phyloP scores from a whole-genome alignment of 1,140 invertebrate genomes.

The Trachymyrmex cornetzi region DNA sequence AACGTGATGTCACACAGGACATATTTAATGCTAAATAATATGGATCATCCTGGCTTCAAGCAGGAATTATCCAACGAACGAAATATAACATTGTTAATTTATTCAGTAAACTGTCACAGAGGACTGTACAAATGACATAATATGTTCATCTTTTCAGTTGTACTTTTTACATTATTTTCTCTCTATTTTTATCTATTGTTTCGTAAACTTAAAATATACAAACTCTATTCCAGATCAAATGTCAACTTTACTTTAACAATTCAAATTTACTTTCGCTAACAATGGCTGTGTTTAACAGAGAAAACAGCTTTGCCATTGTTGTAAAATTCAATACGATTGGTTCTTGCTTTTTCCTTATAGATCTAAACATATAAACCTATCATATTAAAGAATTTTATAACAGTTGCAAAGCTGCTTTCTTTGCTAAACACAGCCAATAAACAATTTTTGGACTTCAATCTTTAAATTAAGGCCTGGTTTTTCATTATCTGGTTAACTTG shows the following conservation, averaged over 20 bases:
- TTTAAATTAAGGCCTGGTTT: neutral
- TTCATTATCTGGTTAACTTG: no score
- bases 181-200: neutral
- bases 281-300: no score
- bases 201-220: neutral
- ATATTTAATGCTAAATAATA: constrained; percentile 39
- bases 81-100: constrained; percentile 26
- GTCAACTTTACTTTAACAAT: neutral
- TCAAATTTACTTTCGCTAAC: neutral
- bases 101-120: neutral
- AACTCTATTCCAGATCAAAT: neutral
- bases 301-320: no score
- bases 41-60: constrained; percentile 44
- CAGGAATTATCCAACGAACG: constrained; percentile 35
- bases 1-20: constrained; percentile 2
- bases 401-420: no score
- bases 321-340: no score
- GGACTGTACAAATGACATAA: constrained; percentile 13
- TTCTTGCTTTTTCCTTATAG: no score
- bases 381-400: no score
- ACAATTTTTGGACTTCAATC: neutral
- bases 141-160: constrained; percentile 11
- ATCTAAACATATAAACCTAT: no score
- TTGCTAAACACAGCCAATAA: no score
- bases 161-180: neutral